Conservation (phyloP, 2,888 invertebrate species). For the Nematopogon swammerdamellus region DNA sequence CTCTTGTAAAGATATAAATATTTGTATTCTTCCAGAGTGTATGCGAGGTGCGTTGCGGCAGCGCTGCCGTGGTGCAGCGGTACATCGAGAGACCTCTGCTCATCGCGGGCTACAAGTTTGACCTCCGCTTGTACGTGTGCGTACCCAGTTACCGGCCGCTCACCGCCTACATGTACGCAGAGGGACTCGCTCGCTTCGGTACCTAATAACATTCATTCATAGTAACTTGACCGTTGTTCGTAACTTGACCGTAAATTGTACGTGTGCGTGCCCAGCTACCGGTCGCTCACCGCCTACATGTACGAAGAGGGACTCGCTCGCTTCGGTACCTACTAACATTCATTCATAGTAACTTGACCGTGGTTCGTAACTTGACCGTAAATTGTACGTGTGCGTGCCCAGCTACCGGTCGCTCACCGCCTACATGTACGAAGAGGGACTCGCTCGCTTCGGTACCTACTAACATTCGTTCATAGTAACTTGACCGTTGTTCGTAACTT, state of each 20-base stretch:
- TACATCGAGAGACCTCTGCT: constrained; percentile 75
- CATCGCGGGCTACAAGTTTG: constrained; percentile 90
- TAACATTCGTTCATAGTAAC: not conserved
- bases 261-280: constrained; percentile 84
- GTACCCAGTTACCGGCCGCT: constrained; percentile 85
- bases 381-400: constrained; percentile 87
- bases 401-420: constrained; percentile 82
- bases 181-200: constrained; percentile 73
- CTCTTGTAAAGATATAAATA: no score
- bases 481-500: not conserved
- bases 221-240: not conserved
- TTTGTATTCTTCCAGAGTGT: no score
- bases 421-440: constrained; percentile 85
- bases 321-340: constrained; percentile 26
- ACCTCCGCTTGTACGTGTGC: constrained; percentile 85
- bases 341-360: not conserved
- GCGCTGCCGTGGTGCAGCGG: constrained; percentile 75
- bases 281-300: constrained; percentile 82
- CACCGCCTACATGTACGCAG: constrained; percentile 83
- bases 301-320: constrained; percentile 84
- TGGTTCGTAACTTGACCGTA: not conserved
- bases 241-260: constrained; percentile 58
- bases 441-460: constrained; percentile 59
- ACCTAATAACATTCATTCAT: constrained; percentile 5
- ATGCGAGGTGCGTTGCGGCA: constrained; percentile 74